A percentile compares a stretch with the other conserved stretches of the same genome.
phyloP scores from a whole-genome alignment of 1,140 invertebrate genomes.

The Psix sp. region DNA sequence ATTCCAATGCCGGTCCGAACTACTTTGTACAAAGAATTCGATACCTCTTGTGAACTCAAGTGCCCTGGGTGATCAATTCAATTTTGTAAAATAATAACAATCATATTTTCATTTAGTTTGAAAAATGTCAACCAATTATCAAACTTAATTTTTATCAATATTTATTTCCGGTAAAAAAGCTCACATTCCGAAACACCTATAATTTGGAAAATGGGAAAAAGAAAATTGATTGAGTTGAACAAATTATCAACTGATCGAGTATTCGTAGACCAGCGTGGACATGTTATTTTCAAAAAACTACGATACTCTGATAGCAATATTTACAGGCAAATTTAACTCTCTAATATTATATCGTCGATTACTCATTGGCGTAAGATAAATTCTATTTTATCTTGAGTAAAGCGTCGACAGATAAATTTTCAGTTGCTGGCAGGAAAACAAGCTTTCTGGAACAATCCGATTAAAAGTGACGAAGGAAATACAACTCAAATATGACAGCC shows the following conservation, averaged over 20 bases:
- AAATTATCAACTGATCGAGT: slow-evolving; percentile 73
- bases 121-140: no score
- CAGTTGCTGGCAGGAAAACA: slow-evolving; percentile 82
- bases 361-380: slow-evolving; percentile 21
- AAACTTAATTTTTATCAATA: background rate
- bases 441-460: slow-evolving; percentile 79
- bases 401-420: slow-evolving; percentile 52
- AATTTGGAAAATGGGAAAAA: slow-evolving; percentile 75
- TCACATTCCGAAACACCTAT: slow-evolving; percentile 75
- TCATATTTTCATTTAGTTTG: no score
- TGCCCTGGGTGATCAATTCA: slow-evolving; percentile 79
- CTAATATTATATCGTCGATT: slow-evolving; percentile 4
- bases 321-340: slow-evolving; percentile 75
- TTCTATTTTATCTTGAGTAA: slow-evolving; percentile 4
- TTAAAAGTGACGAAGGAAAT: slow-evolving; percentile 77
- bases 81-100: no score
- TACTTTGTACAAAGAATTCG: slow-evolving; percentile 73
- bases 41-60: slow-evolving; percentile 70
- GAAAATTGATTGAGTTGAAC: slow-evolving; percentile 66
- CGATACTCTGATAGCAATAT: slow-evolving; percentile 76
- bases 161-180: slow-evolving; percentile 32
- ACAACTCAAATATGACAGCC: slow-evolving; percentile 76
- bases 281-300: slow-evolving; percentile 75
- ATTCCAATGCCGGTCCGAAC: slow-evolving; percentile 68
- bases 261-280: slow-evolving; percentile 72